Conservation (phyloP, 2,797 vertebrate genomes). For the Eulemur rubriventer region DNA sequence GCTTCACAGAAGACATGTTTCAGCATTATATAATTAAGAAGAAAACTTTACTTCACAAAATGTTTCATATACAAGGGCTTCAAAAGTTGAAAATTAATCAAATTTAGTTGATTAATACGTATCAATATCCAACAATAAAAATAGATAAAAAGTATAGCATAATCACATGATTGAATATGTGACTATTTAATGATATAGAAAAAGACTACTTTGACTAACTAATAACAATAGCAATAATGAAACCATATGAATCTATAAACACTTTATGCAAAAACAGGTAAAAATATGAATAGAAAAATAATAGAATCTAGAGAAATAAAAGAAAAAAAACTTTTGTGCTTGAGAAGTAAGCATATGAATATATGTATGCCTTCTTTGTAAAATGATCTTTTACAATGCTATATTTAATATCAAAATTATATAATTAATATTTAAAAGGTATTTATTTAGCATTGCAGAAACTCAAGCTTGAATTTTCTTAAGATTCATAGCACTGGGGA, state of each 20-base stretch:
- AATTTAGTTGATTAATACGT: not conserved
- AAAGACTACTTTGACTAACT: not conserved
- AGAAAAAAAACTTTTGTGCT: not conserved
- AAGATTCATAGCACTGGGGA: not conserved
- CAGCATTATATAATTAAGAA: not conserved
- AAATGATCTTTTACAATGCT: not conserved
- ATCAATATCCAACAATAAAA: not conserved
- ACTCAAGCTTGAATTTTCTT: not conserved
- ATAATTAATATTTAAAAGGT: not conserved
- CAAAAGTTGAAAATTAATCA: not conserved
- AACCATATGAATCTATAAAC: not conserved
- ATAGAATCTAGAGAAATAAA: not conserved
- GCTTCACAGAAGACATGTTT: not conserved
- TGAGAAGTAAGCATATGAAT: not conserved
- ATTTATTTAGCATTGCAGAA: not conserved
- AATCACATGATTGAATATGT: not conserved
- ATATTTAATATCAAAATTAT: not conserved
- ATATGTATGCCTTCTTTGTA: not conserved
- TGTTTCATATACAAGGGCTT: not conserved
- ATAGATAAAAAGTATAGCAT: not conserved
- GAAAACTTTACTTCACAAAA: not conserved
- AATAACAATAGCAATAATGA: not conserved
- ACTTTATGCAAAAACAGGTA: not conserved
- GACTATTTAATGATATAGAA: not conserved
- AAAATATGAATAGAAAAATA: not conserved